Evolutionary conservation across 2,113 vertebrate genomes (phyloP), one percentile per base, ranked within the genome.

Genomic region (Poeciliopsis turrubarensis): DNA sequence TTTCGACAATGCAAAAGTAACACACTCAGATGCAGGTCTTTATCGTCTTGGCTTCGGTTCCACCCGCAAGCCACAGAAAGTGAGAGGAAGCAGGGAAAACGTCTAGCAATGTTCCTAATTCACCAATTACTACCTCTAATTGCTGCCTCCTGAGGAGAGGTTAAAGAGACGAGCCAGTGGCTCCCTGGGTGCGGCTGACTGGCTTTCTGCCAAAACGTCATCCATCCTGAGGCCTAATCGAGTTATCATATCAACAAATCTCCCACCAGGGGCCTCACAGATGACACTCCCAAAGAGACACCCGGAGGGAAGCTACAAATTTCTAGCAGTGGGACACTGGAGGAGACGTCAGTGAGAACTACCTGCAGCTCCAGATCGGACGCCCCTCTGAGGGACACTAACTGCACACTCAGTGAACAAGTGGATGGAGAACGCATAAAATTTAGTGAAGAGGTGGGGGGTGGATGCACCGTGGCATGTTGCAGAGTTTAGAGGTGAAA

Each of bases 181-280:
- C 92, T 94, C 94, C 93, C 89, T 86, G 93, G 93, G 95, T 81
- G 84, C 22, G 51, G 51, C 51, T 57, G 51, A n/a, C 51, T 25
- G 51, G 51, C 51, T 57, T n/a, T 57, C 82, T 67, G 87, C 92
- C 89, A 90, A 92, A 79, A 54, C 85, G 92, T 94, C 91, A 90
- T 94, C 94, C 82, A 92, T 94, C 89, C 92, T 78, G 47, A 22
- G 90, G 81, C 88, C 92, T 96, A 97, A 98, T 97, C 95, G 92
- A 97, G 96, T 94, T 96, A 96, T 97, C 95, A 93, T 96, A 94
- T 95, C 94, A 95, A 93, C 94, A 94, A 94, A 62, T 91, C 89
- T 94, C 94, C 91, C 81, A 90, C 90, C 89, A 74, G 84, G 79
- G 91, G 93, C 93, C 92, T 80, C 82, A 73, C 60, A 78, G 78